Evolutionary conservation across 2,797 vertebrate genomes (phyloP).

Genomic region (Neopelma chrysocephalum): DNA sequence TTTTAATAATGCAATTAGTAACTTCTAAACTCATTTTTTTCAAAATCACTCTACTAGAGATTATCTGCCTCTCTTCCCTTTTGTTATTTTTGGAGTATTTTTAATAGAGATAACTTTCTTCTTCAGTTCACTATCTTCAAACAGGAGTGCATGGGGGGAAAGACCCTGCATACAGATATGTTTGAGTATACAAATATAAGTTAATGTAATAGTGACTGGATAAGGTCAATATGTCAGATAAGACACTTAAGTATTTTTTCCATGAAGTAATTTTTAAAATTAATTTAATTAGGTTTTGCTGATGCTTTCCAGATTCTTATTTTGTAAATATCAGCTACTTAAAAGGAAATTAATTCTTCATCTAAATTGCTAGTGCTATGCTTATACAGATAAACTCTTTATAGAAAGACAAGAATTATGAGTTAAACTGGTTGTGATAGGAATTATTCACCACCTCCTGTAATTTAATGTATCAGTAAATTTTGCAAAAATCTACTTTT

Average conservation of each 20-base stretch:
- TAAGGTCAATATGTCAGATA: background rate
- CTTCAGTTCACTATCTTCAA: background rate
- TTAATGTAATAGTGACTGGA: background rate
- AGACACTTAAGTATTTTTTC: background rate
- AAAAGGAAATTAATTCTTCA: background rate
- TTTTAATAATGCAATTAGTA: background rate
- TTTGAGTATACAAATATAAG: background rate
- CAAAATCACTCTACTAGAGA: background rate
- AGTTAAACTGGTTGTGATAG: background rate
- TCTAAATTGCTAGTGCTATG: background rate
- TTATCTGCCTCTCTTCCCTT: background rate
- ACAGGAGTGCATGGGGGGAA: background rate
- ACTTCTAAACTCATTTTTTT: background rate
- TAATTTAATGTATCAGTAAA: background rate
- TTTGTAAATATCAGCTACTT: background rate
- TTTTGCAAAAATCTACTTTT: background rate
- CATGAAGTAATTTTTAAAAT: background rate
- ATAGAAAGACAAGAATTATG: background rate
- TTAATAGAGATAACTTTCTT: background rate
- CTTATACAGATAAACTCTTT: background rate
- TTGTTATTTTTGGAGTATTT: background rate
- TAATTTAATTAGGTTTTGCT: background rate
- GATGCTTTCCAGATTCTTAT: background rate
- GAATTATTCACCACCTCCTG: background rate
- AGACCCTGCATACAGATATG: background rate